These are phyloP conservation scores for Pseudococcus jackbeardsleyi DNA, from an alignment of 2,888 invertebrate genomes.

Conservation along the genomic window DNA sequence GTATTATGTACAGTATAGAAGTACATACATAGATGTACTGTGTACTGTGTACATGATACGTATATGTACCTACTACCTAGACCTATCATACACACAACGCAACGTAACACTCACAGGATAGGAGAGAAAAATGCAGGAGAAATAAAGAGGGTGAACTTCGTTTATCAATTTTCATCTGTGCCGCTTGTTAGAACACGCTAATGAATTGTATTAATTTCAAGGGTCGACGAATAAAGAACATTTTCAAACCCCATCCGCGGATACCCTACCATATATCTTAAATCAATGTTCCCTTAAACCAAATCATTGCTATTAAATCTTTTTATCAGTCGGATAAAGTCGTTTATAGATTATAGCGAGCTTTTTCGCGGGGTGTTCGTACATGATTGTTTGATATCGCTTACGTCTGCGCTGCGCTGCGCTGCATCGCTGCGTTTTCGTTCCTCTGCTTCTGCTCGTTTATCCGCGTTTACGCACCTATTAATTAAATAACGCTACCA, in stretches of 20 bases:
- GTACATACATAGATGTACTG: too few relatives aligned
- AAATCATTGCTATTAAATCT: conserved; percentile 46
- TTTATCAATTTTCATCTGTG: conserved; percentile 64
- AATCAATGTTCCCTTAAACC: conserved; percentile 47
- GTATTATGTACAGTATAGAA: too few relatives aligned
- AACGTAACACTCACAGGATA: too few relatives aligned
- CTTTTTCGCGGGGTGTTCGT: conserved; percentile 1
- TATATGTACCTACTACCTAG: too few relatives aligned
- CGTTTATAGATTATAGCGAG: conserved; percentile 33
- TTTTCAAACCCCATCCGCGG: conserved; percentile 51
- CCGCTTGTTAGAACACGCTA: conserved; percentile 65
- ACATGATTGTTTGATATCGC: not conserved
- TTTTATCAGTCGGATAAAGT: conserved; percentile 48
- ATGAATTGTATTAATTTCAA: conserved; percentile 64
- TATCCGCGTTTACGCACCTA: too few relatives aligned
- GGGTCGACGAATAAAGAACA: conserved; percentile 59
- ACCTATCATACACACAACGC: too few relatives aligned
- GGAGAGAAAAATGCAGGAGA: conserved; percentile 16
- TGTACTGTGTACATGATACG: too few relatives aligned
- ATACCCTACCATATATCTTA: conserved; percentile 31
- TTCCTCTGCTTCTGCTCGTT: not conserved
- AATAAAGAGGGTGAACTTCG: conserved; percentile 58
- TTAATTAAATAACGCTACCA: too few relatives aligned
- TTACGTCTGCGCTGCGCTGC: not conserved
- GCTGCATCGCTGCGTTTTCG: not conserved